phyloP scores from a whole-genome alignment of 2,113 vertebrate species.

The Gymnorhina tibicen region DNA sequence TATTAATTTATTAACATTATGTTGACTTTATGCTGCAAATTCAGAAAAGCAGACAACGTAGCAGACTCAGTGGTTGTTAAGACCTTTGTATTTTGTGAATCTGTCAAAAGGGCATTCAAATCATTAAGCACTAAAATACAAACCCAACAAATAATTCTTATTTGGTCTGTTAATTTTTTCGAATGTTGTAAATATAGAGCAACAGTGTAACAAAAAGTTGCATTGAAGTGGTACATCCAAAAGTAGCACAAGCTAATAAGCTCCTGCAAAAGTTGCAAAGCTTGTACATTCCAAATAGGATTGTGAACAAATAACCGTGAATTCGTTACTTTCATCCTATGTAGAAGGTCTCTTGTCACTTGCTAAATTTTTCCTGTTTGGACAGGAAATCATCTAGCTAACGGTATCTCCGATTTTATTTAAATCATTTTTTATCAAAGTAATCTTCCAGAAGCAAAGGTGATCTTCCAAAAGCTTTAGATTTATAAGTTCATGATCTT shows the following conservation, averaged over 20 bases:
- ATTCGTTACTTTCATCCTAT: background rate
- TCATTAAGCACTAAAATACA: background rate
- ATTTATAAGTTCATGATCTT: background rate
- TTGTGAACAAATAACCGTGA: background rate
- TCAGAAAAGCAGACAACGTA: background rate
- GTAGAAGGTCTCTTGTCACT: background rate
- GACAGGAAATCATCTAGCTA: background rate
- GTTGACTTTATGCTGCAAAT: background rate
- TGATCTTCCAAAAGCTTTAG: background rate
- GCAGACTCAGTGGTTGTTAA: background rate
- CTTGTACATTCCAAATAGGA: background rate
- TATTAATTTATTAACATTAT: background rate
- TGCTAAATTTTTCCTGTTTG: background rate
- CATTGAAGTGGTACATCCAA: background rate
- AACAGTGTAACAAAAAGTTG: background rate
- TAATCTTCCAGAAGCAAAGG: conserved; percentile 40
- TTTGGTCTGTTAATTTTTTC: background rate
- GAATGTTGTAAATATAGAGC: background rate
- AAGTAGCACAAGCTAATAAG: background rate
- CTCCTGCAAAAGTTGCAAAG: background rate
- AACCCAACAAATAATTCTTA: background rate
- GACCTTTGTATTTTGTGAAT: background rate
- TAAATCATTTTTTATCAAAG: conserved; percentile 1
- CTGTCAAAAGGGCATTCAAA: background rate
- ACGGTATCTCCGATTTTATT: background rate